A percentile compares a stretch with the other conserved stretches of the same genome.
phyloP scores from a whole-genome alignment of 2,888 invertebrate species.

The Chirona hameri region DNA sequence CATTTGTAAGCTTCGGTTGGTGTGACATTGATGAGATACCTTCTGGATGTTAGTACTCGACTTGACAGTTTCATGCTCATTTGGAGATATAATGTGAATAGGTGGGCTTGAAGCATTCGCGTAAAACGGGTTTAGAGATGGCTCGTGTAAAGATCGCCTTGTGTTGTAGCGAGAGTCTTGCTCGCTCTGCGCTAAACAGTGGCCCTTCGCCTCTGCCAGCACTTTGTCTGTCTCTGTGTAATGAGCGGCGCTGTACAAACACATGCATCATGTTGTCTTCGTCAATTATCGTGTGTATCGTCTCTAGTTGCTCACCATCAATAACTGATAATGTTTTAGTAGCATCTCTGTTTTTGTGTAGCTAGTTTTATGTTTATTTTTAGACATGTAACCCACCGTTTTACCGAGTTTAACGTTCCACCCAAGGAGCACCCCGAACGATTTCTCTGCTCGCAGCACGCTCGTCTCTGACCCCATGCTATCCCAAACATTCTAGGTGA shows the following conservation, averaged over 20 bases:
- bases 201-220: too few species aligned
- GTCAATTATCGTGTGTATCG: background rate
- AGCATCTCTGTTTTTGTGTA: background rate
- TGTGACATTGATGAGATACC: too few species aligned
- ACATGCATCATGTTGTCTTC: background rate
- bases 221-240: too few species aligned
- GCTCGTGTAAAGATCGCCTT: too few species aligned
- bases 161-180: too few species aligned
- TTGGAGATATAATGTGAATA: too few species aligned
- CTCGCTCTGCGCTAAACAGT: too few species aligned
- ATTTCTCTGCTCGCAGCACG: background rate
- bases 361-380: background rate
- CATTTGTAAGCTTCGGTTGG: too few species aligned
- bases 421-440: background rate
- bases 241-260: too few species aligned
- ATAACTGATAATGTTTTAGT: background rate
- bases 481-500: conserved; percentile 67
- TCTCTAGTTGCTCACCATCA: background rate
- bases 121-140: background rate
- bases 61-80: too few species aligned
- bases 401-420: background rate
- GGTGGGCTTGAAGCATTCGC: background rate
- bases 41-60: too few species aligned
- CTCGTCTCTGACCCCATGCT: conserved; percentile 42
- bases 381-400: background rate